Percentiles rank a stretch among this genome's conserved stretches.
Evolutionary conservation across 2,797 vertebrate genomes (phyloP).

Genomic region (Spinibarbus caldwelli): DNA sequence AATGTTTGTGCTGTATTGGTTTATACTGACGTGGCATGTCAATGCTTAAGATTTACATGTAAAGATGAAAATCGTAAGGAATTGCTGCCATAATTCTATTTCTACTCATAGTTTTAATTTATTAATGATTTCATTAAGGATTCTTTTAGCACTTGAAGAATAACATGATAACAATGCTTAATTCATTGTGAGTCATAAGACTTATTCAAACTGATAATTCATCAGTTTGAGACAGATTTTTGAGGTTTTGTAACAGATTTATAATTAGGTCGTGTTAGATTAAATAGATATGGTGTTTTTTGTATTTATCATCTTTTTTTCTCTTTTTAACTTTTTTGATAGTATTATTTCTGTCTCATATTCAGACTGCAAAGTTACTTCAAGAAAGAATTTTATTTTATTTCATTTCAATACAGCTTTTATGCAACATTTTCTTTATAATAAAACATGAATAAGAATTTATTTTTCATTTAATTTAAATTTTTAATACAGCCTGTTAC

Average conservation of each 20-base stretch:
- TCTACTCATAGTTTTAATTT: neutral
- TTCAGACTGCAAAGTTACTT: too few relatives aligned
- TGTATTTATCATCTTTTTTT: too few relatives aligned
- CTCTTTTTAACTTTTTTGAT: too few relatives aligned
- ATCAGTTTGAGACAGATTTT: neutral
- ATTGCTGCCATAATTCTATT: neutral
- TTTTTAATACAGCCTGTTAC: too few relatives aligned
- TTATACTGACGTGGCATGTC: neutral
- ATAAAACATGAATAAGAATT: too few relatives aligned
- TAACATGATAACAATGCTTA: neutral
- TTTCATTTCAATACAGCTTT: neutral
- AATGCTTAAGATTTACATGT: neutral
- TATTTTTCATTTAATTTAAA: neutral
- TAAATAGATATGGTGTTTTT: too few relatives aligned
- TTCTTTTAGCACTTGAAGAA: conserved; percentile 1
- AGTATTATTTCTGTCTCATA: too few relatives aligned
- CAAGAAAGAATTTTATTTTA: too few relatives aligned
- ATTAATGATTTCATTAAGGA: neutral
- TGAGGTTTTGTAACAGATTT: too few relatives aligned
- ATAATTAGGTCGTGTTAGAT: too few relatives aligned
- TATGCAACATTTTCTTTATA: neutral
- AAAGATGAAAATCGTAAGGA: neutral
- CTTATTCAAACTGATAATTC: neutral
- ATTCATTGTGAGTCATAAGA: neutral
- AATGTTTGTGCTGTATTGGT: neutral